Evolutionary conservation across 2,888 invertebrate genomes (phyloP).

Genomic region (Agrotis exclamationis): DNA sequence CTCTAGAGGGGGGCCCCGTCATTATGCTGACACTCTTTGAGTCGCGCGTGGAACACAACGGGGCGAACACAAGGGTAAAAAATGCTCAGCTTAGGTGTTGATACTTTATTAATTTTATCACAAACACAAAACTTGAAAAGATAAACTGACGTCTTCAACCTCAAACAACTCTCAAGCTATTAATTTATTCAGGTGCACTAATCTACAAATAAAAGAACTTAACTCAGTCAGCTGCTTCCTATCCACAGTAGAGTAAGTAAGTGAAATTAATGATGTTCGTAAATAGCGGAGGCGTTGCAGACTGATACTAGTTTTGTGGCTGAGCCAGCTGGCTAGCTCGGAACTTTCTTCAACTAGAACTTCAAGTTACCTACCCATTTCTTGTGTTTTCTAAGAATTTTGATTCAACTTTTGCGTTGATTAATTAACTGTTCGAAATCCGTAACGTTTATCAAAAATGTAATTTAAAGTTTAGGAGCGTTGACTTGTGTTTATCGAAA

Average conservation of each 20-base stretch:
- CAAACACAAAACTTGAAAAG: too few relatives aligned
- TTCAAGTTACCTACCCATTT: neutral
- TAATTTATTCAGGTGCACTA: neutral
- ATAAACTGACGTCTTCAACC: neutral
- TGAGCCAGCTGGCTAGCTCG: slow-evolving; percentile 5
- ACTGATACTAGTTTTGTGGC: slow-evolving; percentile 30
- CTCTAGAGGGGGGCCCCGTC: too few relatives aligned
- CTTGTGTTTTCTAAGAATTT: neutral
- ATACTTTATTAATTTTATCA: neutral
- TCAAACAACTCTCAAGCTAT: neutral
- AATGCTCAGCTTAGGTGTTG: neutral
- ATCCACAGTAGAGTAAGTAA: slow-evolving; percentile 35
- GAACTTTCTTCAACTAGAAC: slow-evolving; percentile 7
- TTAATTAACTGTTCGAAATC: too few relatives aligned
- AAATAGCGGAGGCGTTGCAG: slow-evolving; percentile 31
- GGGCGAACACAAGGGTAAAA: too few relatives aligned
- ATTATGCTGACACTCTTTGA: too few relatives aligned
- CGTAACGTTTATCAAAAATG: too few relatives aligned
- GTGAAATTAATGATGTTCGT: slow-evolving; percentile 56
- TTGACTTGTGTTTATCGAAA: too few relatives aligned
- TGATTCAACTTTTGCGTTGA: too few relatives aligned
- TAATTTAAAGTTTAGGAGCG: too few relatives aligned
- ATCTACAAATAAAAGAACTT: slow-evolving; percentile 20
- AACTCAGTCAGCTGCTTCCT: slow-evolving; percentile 18
- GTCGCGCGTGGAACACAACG: too few relatives aligned